Evolutionary conservation across 2,888 invertebrate species (phyloP).

Genomic region (Automeris io): DNA sequence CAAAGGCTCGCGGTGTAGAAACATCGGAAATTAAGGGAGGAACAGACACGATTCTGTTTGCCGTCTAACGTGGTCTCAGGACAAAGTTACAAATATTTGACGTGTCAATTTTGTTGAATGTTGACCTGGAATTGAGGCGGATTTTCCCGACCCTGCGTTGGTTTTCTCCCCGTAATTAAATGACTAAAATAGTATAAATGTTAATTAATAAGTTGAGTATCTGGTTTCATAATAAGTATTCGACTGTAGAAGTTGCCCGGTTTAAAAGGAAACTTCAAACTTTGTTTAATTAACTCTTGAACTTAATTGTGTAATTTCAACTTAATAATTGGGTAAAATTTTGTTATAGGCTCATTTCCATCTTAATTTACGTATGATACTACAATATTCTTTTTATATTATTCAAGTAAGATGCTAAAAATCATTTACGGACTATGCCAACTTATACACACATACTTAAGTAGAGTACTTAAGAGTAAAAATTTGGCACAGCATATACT

Average conservation of each 20-base stretch:
- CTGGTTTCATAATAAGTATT: slow-evolving; percentile 35
- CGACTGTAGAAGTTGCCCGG: slow-evolving; percentile 28
- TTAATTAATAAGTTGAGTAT: slow-evolving; percentile 54
- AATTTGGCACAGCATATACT: too few species aligned
- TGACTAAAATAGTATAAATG: slow-evolving; percentile 68
- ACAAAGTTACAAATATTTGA: slow-evolving; percentile 78
- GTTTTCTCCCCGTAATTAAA: slow-evolving; percentile 69
- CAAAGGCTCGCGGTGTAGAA: slow-evolving; percentile 41
- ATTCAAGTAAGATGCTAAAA: too few species aligned
- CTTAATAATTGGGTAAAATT: too few species aligned
- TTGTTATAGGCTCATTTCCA: too few species aligned
- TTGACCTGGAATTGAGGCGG: slow-evolving; percentile 77
- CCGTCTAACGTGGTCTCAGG: slow-evolving; percentile 75
- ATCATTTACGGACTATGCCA: too few species aligned
- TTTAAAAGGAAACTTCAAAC: slow-evolving; percentile 7
- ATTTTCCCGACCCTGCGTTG: slow-evolving; percentile 66
- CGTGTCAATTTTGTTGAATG: slow-evolving; percentile 78
- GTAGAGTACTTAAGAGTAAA: too few species aligned
- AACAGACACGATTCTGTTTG: slow-evolving; percentile 76
- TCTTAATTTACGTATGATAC: too few species aligned
- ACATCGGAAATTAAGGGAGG: slow-evolving; percentile 76
- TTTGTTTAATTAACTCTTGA: background rate
- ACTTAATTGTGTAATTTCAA: background rate
- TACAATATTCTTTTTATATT: too few species aligned
- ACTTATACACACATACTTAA: too few species aligned